phyloP scores from a whole-genome alignment of 1,140 invertebrate genomes.

The Diplogasteroides magnus region DNA sequence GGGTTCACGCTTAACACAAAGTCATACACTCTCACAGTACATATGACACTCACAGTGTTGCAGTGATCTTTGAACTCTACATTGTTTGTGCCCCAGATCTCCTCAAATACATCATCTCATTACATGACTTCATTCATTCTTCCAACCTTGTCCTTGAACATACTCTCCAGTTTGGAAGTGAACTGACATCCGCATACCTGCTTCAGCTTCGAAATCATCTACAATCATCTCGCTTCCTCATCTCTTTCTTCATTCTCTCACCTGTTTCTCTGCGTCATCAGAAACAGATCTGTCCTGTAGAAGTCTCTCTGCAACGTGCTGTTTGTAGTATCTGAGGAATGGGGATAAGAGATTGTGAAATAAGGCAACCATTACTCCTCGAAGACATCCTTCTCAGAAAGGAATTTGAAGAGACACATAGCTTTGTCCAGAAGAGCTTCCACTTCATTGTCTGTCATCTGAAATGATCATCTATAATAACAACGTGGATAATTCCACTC shows the following conservation, averaged over 20 bases:
- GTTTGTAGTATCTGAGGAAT: too few relatives aligned
- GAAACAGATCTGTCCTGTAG: constrained; percentile 95
- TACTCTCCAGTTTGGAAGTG: constrained; percentile 97
- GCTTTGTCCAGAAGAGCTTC: constrained; percentile 95
- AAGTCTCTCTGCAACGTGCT: constrained; percentile 92
- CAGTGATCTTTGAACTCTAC: too few relatives aligned
- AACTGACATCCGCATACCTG: constrained; percentile 83
- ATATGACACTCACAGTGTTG: too few relatives aligned
- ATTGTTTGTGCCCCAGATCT: constrained; percentile 98
- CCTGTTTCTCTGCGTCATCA: constrained; percentile 98
- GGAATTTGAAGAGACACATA: constrained; percentile 96
- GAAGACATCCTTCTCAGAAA: constrained; percentile 99
- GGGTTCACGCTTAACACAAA: too few relatives aligned
- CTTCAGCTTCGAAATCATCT: too few relatives aligned
- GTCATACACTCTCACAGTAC: too few relatives aligned
- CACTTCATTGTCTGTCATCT: constrained; percentile 98
- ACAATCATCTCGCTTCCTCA: too few relatives aligned
- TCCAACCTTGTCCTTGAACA: constrained; percentile 99
- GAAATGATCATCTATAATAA: too few relatives aligned
- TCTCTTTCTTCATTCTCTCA: constrained; percentile 99
- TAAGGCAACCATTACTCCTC: too few relatives aligned
- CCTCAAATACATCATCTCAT: too few relatives aligned
- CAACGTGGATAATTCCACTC: constrained; percentile 28
- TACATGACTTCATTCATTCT: too few relatives aligned
- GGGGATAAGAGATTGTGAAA: too few relatives aligned